Percentiles rank a stretch among this genome's conserved stretches.
These are phyloP conservation scores for Callopanchax toddi DNA, from an alignment of 2,113 vertebrate species.

Conservation along the genomic window DNA sequence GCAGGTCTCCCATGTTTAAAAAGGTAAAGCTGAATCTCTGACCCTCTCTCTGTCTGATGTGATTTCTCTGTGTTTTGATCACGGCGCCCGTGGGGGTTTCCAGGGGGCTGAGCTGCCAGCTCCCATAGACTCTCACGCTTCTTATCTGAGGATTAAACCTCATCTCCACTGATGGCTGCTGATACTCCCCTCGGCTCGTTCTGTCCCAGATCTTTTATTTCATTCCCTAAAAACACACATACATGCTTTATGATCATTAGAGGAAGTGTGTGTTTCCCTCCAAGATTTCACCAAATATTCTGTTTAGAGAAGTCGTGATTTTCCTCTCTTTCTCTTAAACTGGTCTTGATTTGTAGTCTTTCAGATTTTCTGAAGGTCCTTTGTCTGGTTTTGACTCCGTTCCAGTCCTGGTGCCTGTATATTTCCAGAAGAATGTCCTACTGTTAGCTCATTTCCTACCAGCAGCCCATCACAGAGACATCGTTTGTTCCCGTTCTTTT, in stretches of 20 bases:
- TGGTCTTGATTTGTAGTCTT: background rate
- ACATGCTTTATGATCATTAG: slow-evolving; percentile 20
- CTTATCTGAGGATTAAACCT: slow-evolving; percentile 60
- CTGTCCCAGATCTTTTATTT: slow-evolving; percentile 60
- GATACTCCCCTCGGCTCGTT: slow-evolving; percentile 58
- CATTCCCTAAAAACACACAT: slow-evolving; percentile 1
- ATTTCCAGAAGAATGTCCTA: no score
- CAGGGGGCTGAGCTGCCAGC: slow-evolving; percentile 37
- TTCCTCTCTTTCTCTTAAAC: no score
- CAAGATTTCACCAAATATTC: background rate
- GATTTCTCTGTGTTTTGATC: slow-evolving; percentile 41
- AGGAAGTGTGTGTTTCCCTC: background rate
- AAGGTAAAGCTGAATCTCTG: background rate
- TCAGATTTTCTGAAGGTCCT: background rate
- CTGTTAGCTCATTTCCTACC: no score
- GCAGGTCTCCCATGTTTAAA: slow-evolving; percentile 14
- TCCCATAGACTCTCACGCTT: slow-evolving; percentile 37
- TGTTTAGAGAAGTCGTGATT: background rate
- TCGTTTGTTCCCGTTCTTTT: no score
- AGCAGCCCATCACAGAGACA: no score
- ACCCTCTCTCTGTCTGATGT: slow-evolving; percentile 18
- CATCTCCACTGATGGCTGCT: slow-evolving; percentile 50
- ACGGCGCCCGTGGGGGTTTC: slow-evolving; percentile 22
- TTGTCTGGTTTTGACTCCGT: no score
- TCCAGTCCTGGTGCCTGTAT: no score